Percentiles rank a stretch among this genome's conserved stretches.
These are phyloP conservation scores for Clytia hemisphaerica DNA, from an alignment of 30 jellyfish, hydroid and myxozoan species.

Conservation along the genomic window DNA sequence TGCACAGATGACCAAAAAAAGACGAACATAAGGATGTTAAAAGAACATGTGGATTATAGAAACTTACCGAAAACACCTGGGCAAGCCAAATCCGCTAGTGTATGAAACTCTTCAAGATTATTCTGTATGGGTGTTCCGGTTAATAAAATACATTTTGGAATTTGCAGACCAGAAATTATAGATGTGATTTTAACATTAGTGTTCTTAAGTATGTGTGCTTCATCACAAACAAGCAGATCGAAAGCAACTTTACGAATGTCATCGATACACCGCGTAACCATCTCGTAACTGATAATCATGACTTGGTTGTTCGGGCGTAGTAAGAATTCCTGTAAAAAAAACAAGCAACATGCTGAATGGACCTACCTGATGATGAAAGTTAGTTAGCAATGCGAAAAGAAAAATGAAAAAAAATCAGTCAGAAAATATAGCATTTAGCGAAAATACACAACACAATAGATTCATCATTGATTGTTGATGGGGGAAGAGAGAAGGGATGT, in stretches of 20 bases:
- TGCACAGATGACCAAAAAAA: background rate
- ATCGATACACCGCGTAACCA: constrained; percentile 65
- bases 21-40: too few species aligned
- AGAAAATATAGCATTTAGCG: too few species aligned
- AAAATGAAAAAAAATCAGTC: too few species aligned
- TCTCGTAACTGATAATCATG: constrained; percentile 79
- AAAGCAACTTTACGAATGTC: constrained; percentile 52
- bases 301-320: constrained; percentile 48
- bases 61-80: constrained; percentile 82
- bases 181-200: constrained; percentile 62
- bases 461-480: too few species aligned
- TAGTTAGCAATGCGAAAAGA: too few species aligned
- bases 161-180: constrained; percentile 63
- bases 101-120: constrained; percentile 64
- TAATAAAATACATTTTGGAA: constrained; percentile 42
- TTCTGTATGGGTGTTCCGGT: constrained; percentile 96
- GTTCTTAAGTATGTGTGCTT: constrained; percentile 80
- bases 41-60: background rate
- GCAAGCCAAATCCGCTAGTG: constrained; percentile 66
- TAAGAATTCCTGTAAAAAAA: constrained; percentile 61
- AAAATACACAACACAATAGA: too few species aligned
- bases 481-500: too few species aligned
- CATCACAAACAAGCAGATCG: constrained; percentile 80
- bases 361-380: too few species aligned
- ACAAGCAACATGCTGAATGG: too few species aligned